Conservation (phyloP, 64 coral and sea anemone genomes). For the Cladopsammia gracilis region DNA sequence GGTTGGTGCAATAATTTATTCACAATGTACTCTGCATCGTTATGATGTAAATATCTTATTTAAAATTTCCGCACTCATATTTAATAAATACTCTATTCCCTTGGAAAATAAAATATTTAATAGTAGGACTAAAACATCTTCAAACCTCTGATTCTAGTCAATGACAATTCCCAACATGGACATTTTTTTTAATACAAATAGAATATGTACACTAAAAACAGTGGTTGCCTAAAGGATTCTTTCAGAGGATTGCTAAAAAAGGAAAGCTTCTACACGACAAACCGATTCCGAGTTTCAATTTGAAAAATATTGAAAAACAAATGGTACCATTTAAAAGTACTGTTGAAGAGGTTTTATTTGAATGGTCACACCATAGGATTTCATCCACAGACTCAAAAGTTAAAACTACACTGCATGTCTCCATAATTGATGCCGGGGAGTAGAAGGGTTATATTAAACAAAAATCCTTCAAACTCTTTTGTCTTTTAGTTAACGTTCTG, state of each 20-base stretch:
- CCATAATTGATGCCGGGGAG: too few relatives aligned
- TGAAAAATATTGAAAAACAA: too few relatives aligned
- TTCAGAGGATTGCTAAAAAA: background rate
- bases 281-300: too few relatives aligned
- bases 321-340: too few relatives aligned
- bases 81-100: slow-evolving; percentile 30
- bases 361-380: too few relatives aligned
- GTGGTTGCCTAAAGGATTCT: background rate
- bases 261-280: too few relatives aligned
- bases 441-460: too few relatives aligned
- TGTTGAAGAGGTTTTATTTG: too few relatives aligned
- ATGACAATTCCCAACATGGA: background rate
- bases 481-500: too few relatives aligned
- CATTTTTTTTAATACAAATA: background rate
- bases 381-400: too few relatives aligned
- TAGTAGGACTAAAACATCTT: background rate
- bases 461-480: too few relatives aligned
- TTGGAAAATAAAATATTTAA: background rate
- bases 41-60: slow-evolving; percentile 28
- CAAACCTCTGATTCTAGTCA: background rate
- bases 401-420: too few relatives aligned
- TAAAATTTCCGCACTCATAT: background rate
- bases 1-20: slow-evolving; percentile 31
- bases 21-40: background rate
- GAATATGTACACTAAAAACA: background rate